Conservation (phyloP, 1,140 invertebrate genomes). For the Aphelinus certus region DNA sequence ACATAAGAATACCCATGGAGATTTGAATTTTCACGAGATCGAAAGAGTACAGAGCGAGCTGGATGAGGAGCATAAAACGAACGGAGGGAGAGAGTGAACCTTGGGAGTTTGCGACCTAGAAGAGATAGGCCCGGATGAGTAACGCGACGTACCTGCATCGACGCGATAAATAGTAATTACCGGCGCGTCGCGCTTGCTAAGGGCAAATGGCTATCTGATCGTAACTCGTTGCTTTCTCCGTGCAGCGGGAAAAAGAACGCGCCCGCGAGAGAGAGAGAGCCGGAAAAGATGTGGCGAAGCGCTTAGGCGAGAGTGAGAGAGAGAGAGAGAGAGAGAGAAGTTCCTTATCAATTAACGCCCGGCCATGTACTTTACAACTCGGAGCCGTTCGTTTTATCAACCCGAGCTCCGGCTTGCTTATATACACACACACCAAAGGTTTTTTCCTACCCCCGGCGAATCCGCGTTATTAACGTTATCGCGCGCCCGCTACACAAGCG, state of each 20-base stretch:
- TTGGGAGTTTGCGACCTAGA: no score
- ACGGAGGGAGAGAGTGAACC: no score
- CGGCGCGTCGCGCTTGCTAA: background rate
- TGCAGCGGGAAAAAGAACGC: no score
- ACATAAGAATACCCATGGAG: no score
- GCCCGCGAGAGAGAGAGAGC: background rate
- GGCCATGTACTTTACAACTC: background rate
- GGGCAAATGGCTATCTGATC: conserved; percentile 17
- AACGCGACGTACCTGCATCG: conserved; percentile 14
- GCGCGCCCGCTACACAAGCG: no score
- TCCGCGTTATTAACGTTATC: background rate
- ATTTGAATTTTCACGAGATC: no score
- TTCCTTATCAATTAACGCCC: conserved; percentile 15
- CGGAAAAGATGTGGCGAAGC: background rate
- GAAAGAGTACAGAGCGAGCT: no score
- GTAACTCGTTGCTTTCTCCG: conserved; percentile 17
- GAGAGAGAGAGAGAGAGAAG: background rate
- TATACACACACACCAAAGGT: no score
- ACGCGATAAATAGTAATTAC: conserved; percentile 29
- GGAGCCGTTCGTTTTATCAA: conserved; percentile 2
- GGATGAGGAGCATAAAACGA: no score
- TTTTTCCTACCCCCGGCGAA: no score
- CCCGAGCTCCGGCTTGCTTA: background rate
- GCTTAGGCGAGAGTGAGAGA: background rate
- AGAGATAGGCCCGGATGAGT: no score